Evolutionary conservation across 2,113 vertebrate species (phyloP).

Genomic region (Oxyruncus cristatus): DNA sequence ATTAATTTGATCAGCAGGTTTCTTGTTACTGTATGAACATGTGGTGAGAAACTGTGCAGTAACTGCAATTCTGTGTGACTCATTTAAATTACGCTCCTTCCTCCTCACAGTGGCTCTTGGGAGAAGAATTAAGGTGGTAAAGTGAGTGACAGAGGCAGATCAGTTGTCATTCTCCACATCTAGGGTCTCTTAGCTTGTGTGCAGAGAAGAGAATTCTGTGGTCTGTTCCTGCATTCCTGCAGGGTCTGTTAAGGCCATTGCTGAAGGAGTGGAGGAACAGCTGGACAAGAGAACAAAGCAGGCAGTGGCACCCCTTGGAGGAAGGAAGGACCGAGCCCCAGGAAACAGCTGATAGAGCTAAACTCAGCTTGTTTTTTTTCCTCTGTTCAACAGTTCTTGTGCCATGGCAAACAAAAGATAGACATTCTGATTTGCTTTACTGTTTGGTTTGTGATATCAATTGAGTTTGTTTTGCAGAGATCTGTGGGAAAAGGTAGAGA

Average conservation of each 20-base stretch:
- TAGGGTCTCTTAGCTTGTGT: background rate
- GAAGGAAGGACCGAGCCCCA: constrained; percentile 76
- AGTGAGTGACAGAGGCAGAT: background rate
- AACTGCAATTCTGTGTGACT: background rate
- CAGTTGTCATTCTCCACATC: background rate
- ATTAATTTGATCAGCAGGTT: background rate
- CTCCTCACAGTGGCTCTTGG: background rate
- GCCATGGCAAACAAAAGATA: constrained; percentile 83
- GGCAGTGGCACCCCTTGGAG: constrained; percentile 77
- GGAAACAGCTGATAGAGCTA: constrained; percentile 80
- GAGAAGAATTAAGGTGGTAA: background rate
- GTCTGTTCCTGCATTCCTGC: constrained; percentile 66
- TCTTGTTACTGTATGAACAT: background rate
- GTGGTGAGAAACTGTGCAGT: background rate
- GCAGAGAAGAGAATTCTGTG: constrained; percentile 36
- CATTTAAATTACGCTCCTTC: background rate
- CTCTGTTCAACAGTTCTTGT: constrained; percentile 81
- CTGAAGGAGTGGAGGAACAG: constrained; percentile 73
- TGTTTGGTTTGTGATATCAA: constrained; percentile 75
- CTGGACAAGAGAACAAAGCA: constrained; percentile 80
- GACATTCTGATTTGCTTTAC: constrained; percentile 72
- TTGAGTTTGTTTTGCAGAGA: constrained; percentile 68
- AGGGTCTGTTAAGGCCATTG: constrained; percentile 75
- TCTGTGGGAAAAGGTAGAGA: constrained; percentile 68
- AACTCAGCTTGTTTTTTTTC: constrained; percentile 78